Base-by-base conservation (phyloP, 2,113 vertebrate species). In the Micromys minutus region DNA sequence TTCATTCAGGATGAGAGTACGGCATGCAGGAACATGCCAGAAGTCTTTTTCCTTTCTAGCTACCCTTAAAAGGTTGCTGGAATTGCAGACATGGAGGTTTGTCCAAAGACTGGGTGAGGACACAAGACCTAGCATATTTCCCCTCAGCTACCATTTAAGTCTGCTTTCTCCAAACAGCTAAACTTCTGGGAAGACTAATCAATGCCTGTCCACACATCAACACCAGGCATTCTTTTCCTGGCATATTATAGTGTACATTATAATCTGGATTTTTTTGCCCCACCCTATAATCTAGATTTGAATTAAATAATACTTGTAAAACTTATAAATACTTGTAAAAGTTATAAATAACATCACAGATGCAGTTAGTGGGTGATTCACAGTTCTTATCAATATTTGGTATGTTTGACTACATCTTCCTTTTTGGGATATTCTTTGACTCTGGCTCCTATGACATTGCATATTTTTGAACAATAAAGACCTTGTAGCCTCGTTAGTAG, bases 221-320 rank as follows among this genome's bases (percentile, higher is more conserved):
- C 26, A 75, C 65, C 21, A 65, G 17, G 50, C 15, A 63, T 26
- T 92, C 80, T 92, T 65, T 89, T 55, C 65, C 55, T 19, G 39
- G 67, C 19, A 65, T 21, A 71, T 65, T 31, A 65, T 65, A 65
- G 13, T 65, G 69, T 6, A 59, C 50, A 47, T 12, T 89, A 4
- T 63, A 57, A 81, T 76, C 72, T 42, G 61, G 50, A 74, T 47
- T 63, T 36, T 61, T 47, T 86, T 50, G 84, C 45, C 45, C 12
- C 5, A 45, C 29, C 21, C 63, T 24, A 24, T 86, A 85, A 65
- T 86, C 31, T 67, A 63, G 8, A 65, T 47, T 92, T 92, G 85
- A 75, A 92, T 89, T 24, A 93, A 79, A 93, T 26, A 61, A 87
- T 39, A 89, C 90, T 95, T 75, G 31, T 26, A 86, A 95, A 96